Conservation (phyloP, 2,113 vertebrate species). For the Spea bombifrons region DNA sequence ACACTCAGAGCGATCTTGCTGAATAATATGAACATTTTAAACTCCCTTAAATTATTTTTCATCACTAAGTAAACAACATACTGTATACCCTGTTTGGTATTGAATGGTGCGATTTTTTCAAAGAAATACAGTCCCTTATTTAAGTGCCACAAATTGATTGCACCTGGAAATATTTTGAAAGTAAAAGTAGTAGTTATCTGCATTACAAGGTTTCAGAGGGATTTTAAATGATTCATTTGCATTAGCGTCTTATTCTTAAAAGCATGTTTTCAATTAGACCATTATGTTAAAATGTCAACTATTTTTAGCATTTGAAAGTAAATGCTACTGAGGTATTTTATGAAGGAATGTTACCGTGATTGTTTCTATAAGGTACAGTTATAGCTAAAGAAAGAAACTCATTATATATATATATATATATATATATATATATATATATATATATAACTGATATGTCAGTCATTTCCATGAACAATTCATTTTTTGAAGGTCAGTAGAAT, state of each 20-base stretch:
- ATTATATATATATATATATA: too few relatives aligned
- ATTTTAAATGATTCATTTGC: background rate
- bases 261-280: background rate
- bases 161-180: background rate
- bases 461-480: too few relatives aligned
- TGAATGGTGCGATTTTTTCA: background rate
- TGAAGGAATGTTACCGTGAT: background rate
- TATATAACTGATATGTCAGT: too few relatives aligned
- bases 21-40: too few relatives aligned
- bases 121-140: background rate
- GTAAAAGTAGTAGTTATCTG: background rate
- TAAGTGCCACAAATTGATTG: background rate
- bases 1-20: too few relatives aligned
- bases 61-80: too few relatives aligned
- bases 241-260: background rate
- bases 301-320: background rate
- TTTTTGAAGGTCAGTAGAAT: too few relatives aligned
- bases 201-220: background rate
- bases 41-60: too few relatives aligned
- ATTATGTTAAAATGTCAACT: background rate
- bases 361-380: background rate
- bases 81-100: too few relatives aligned
- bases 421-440: too few relatives aligned
- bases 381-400: background rate
- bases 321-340: background rate